These are phyloP conservation scores for Saccopteryx leptura DNA, from an alignment of 2,113 vertebrate genomes.

Conservation along the genomic window DNA sequence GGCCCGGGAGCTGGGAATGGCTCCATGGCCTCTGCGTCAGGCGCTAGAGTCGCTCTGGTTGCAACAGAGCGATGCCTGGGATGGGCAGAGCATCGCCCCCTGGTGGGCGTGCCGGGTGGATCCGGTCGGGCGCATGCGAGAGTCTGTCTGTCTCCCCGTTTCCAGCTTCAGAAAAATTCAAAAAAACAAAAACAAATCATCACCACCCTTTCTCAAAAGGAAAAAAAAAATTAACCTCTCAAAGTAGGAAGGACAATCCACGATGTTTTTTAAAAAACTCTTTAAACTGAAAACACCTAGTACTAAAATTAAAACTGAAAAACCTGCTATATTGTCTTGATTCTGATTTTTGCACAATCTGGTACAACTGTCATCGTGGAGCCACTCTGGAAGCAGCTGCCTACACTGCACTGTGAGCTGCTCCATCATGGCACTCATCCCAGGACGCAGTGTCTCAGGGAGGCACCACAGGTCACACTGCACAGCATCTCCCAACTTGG, in stretches of 20 bases:
- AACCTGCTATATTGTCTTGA: neutral
- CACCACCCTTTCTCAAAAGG: slow-evolving; percentile 5
- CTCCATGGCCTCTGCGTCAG: too few relatives aligned
- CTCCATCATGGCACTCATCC: neutral
- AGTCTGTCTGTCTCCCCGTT: too few relatives aligned
- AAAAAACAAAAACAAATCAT: neutral
- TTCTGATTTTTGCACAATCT: neutral
- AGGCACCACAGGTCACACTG: neutral
- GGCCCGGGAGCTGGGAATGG: too few relatives aligned
- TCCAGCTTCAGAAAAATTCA: too few relatives aligned
- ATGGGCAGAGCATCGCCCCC: too few relatives aligned
- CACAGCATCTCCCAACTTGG: neutral
- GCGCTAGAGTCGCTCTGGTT: too few relatives aligned
- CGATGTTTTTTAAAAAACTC: neutral
- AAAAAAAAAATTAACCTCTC: neutral
- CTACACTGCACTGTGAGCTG: neutral
- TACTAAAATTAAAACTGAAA: slow-evolving; percentile 31
- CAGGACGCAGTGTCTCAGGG: neutral
- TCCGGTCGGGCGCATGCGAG: too few relatives aligned
- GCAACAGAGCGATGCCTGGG: too few relatives aligned
- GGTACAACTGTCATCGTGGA: neutral
- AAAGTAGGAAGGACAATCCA: neutral
- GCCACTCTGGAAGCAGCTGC: neutral
- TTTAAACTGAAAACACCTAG: neutral
- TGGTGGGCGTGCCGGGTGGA: too few relatives aligned